Conservation (phyloP, 2,888 invertebrate species). For the Eulithis testata region DNA sequence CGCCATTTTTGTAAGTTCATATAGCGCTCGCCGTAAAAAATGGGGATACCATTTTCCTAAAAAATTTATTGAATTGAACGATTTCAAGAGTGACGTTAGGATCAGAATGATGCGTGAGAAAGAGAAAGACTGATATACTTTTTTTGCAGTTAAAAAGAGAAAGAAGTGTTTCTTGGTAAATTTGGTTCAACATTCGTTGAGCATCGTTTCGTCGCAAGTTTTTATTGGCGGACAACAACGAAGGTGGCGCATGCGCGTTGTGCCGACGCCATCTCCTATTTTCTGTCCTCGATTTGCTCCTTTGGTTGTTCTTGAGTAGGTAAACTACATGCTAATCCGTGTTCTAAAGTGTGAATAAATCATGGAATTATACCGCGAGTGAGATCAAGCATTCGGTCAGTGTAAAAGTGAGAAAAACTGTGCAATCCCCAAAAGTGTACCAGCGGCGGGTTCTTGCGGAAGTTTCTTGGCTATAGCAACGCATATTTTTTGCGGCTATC, state of each 20-base stretch:
- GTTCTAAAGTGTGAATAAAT: conserved; percentile 66
- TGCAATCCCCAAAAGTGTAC: conserved; percentile 56
- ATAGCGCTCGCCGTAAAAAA: too few species aligned
- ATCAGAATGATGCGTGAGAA: conserved; percentile 11
- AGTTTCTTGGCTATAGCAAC: conserved; percentile 79
- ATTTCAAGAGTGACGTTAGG: conserved; percentile 13
- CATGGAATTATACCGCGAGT: conserved; percentile 69
- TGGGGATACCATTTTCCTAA: too few species aligned
- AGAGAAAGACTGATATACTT: conserved; percentile 19
- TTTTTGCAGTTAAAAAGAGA: conserved; percentile 44
- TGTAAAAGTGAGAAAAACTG: conserved; percentile 54
- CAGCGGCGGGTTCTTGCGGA: conserved; percentile 74
- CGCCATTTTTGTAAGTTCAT: too few species aligned
- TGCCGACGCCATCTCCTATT: conserved; percentile 84
- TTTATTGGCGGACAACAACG: conserved; percentile 73
- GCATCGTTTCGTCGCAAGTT: conserved; percentile 63
- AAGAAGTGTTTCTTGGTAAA: conserved; percentile 51
- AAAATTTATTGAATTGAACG: too few species aligned
- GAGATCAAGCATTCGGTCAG: conserved; percentile 61
- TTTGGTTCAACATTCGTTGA: conserved; percentile 55
- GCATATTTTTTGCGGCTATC: conserved; percentile 82
- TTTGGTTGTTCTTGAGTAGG: conserved; percentile 66
- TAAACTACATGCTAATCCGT: conserved; percentile 63
- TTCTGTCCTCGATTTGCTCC: conserved; percentile 76
- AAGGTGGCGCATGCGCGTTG: conserved; percentile 85